Conservation (phyloP, 2,888 invertebrate species). For the Ethmia dodecea region DNA sequence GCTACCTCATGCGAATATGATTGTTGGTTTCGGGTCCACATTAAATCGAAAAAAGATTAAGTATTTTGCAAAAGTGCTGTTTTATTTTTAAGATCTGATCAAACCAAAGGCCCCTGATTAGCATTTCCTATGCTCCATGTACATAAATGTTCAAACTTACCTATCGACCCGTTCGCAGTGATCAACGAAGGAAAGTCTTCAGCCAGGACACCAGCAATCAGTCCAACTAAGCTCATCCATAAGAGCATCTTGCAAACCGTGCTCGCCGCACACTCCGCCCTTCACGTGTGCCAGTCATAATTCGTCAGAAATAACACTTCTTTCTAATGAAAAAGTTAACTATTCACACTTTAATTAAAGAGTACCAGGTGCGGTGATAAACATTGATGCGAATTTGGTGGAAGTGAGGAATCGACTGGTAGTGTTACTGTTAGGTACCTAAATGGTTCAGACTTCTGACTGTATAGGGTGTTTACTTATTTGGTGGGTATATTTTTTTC, state of each 20-base stretch:
- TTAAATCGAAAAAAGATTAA: no score
- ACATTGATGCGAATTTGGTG: slow-evolving; percentile 37
- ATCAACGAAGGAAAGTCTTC: slow-evolving; percentile 85
- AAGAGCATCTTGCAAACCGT: slow-evolving; percentile 42
- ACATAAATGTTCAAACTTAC: no score
- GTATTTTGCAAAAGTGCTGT: no score
- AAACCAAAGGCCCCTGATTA: no score
- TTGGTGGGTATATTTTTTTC: no score
- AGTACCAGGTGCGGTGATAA: slow-evolving; percentile 30
- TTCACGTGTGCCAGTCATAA: slow-evolving; percentile 46
- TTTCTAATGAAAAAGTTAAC: slow-evolving; percentile 25
- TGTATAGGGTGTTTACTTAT: no score
- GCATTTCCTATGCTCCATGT: no score
- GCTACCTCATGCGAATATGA: no score
- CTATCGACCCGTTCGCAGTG: slow-evolving; percentile 85
- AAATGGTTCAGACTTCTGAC: no score
- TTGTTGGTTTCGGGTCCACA: no score
- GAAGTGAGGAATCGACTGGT: slow-evolving; percentile 20
- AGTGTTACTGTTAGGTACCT: no score
- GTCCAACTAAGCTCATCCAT: slow-evolving; percentile 36
- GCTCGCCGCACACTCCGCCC: slow-evolving; percentile 22
- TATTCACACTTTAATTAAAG: slow-evolving; percentile 41
- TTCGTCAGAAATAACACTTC: slow-evolving; percentile 30
- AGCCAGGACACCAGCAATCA: slow-evolving; percentile 30
- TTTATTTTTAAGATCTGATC: no score